Percentiles rank a stretch among this genome's conserved stretches.
phyloP scores from a whole-genome alignment of 2,113 vertebrate species.

The Ivindomyrus marchei region DNA sequence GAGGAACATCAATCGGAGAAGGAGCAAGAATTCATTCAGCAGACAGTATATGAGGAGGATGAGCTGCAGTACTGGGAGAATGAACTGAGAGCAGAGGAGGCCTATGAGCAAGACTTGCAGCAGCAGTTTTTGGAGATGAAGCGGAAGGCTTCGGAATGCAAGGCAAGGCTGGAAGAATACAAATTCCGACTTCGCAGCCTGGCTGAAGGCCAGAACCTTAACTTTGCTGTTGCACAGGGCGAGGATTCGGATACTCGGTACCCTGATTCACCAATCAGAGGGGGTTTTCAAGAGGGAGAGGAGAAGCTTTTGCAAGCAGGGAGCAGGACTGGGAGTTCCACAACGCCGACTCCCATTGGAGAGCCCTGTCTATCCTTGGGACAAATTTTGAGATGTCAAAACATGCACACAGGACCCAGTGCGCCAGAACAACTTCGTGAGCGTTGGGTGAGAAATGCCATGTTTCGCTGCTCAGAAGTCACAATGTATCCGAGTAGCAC shows the following conservation, averaged over 20 bases:
- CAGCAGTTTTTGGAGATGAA: conserved; percentile 57
- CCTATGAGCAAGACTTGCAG: conserved; percentile 53
- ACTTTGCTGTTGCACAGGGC: not conserved
- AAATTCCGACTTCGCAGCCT: conserved; percentile 39
- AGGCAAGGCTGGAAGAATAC: conserved; percentile 54
- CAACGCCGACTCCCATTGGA: conserved; percentile 38
- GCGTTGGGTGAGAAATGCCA: conserved; percentile 52
- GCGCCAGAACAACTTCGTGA: conserved; percentile 55
- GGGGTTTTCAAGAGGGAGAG: not conserved
- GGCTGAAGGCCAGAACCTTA: conserved; percentile 14
- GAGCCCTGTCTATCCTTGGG: conserved; percentile 33
- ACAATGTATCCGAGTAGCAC: conserved; percentile 54
- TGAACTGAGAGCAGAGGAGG: conserved; percentile 58
- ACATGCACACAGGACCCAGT: conserved; percentile 41
- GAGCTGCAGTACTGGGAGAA: conserved; percentile 62
- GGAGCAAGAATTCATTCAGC: conserved; percentile 30
- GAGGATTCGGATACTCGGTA: not conserved
- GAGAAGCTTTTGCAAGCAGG: not conserved
- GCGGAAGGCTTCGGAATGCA: conserved; percentile 50
- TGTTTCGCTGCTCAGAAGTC: conserved; percentile 60
- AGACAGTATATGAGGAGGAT: conserved; percentile 37
- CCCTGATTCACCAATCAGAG: not conserved
- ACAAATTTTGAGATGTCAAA: conserved; percentile 43
- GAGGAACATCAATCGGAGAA: conserved; percentile 28
- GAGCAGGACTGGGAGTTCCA: conserved; percentile 27